A percentile compares a stretch with the other conserved stretches of the same genome.
Conservation (phyloP, 2,113 vertebrate species). For the Neolamprologus sp. region DNA sequence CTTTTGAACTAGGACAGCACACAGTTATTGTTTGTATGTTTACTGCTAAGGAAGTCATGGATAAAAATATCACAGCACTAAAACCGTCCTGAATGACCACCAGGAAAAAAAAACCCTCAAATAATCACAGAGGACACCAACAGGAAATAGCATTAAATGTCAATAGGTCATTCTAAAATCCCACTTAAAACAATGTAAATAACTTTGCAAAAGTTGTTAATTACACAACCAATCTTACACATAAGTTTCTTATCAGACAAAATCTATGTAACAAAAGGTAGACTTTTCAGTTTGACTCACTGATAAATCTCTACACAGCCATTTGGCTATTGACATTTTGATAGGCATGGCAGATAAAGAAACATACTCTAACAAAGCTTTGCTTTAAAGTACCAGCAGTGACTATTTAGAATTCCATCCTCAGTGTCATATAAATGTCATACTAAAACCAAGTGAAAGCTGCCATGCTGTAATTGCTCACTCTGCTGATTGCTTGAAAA, state of each 20-base stretch:
- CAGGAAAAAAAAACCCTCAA: not conserved
- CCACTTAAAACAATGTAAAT: not conserved
- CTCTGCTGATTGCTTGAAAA: not conserved
- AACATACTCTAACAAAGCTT: not conserved
- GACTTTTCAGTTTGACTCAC: not conserved
- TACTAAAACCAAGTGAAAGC: not conserved
- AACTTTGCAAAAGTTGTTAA: not conserved
- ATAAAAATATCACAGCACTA: not conserved
- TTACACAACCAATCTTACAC: not conserved
- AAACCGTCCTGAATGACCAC: not conserved
- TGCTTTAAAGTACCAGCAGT: not conserved
- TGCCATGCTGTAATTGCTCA: not conserved
- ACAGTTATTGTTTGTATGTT: not conserved
- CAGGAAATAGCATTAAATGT: not conserved
- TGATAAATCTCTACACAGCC: not conserved
- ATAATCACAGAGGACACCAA: not conserved
- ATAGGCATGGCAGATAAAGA: not conserved
- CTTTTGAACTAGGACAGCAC: not conserved
- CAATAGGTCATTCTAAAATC: not conserved
- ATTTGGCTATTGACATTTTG: not conserved
- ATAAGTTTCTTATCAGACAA: not conserved
- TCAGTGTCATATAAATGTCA: not conserved
- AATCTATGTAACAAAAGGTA: not conserved
- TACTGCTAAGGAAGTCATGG: not conserved
- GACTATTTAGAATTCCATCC: not conserved